Base-by-base conservation (phyloP, 2,888 invertebrate genomes). In the Timandra comae region DNA sequence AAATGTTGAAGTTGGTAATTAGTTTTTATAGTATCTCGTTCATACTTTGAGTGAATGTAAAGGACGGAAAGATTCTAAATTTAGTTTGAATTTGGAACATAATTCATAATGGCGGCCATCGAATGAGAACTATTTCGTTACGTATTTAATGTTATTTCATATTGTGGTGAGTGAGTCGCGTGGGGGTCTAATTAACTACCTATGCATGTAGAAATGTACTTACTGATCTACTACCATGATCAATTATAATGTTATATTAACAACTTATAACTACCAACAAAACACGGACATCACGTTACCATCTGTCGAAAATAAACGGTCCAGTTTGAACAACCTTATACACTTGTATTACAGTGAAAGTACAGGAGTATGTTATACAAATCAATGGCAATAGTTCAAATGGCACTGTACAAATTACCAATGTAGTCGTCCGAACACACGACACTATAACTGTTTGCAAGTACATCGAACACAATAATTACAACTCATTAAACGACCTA, bases 151-250 rank as follows among this genome's bases (percentile, higher is more conserved):
- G n/a, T 33, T 48, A 55, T 59, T 66, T 58, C 64, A 63, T 64
- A 66, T 66, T 49, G 53, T 38, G 38, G 32, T 46, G 45, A 48
- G 43, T 46, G 52, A 54, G 64, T 66, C 78, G 79, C 67, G 79
- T 70, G 80, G 71, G 76, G 69, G 55, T 52, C 52, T 70, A 67
- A 59, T 58, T 68, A 45, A 69, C 79, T 81, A 80, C 73, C 69
- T 78, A 80, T n/a, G n/a, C n/a, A 9, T 56, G 68, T 78, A 77
- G 63, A 72, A 73, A 80, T 70, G 66, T 72, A 74, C 76, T 74
- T 76, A 78, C 48, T 39, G 42, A 50, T 40, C 71, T 77, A 78
- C 56, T 63, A 57, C 59, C 68, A 69, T 65, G 67, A 64, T 68
- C 69, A 27, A 42, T 42, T 49, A 46, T 40, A 63, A 63, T 72